Base-by-base conservation (phyloP, 2,888 invertebrate genomes). In the Tanypteryx hageni region DNA sequence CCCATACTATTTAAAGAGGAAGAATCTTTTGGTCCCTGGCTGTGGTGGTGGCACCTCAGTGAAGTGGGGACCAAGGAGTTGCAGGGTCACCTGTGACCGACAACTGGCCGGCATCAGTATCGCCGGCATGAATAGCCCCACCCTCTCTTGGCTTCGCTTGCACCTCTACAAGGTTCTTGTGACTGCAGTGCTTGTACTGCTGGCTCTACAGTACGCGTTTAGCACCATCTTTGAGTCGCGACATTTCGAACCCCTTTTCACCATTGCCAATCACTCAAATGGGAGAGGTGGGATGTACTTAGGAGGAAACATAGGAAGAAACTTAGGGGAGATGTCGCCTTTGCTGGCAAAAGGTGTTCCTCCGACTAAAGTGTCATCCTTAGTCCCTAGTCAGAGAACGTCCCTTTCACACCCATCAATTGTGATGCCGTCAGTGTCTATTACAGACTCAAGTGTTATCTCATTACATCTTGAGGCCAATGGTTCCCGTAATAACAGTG, bases 171-270 rank as follows among this genome's bases (percentile, higher is more conserved):
- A 96, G 95, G 95, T 96, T 94, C 94, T 96, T 93, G 95, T 96
- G 94, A 95, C 95, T 94, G 95, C 97, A 94, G 96, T 97, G 94
- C 95, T 97, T 93, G 96, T 96, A 93, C 96, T 97, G 92, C 96
- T 97, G 92, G 96, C 96, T n/a, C 95, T 97, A 92, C 97, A 97
- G 95, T 97, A 97, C 95, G 96, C 97, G 93, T 96, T 97, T 95
- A 97, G 97, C 94, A 96, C 96, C 92, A 96, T 97, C 93, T 95
- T 97, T 93, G 96, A 97, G 94, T 94, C 94, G 31, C 96, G 96
- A 92, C 95, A 93, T 68, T 92, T 93, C 57, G 93, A 93, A 84
- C 93, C 93, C 1, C 93, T 93, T 44, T 93, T 93, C 92, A 84
- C 93, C 84, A 92, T 93, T 84, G 93, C 93, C 93, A 92, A 92